phyloP scores from a whole-genome alignment of 35 echinoderm and acorn worm genomes.

The Eucidaris tribuloides region DNA sequence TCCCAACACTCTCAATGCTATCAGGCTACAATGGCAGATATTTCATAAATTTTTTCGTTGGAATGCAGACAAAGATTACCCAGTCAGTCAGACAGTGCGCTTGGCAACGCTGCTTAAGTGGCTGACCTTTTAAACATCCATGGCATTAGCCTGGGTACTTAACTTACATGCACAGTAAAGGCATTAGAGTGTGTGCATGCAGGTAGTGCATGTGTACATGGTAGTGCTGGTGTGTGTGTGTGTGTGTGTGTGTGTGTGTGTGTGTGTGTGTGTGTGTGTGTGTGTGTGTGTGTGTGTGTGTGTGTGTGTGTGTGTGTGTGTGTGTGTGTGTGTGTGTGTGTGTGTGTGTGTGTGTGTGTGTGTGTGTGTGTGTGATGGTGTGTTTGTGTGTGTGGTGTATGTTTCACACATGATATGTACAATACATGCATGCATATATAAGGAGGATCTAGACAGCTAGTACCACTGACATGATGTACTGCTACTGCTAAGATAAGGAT shows the following conservation, averaged over 20 bases:
- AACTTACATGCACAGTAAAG: slow-evolving; percentile 17
- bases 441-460: too few species aligned
- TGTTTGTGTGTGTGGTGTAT: too few species aligned
- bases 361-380: not conserved
- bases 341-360: slow-evolving; percentile 4
- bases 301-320: not conserved
- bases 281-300: not conserved
- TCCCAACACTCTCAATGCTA: too few species aligned
- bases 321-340: not conserved
- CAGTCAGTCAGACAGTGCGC: too few species aligned
- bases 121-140: slow-evolving; percentile 11
- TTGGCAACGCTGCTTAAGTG: slow-evolving; percentile 32
- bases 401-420: too few species aligned
- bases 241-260: not conserved
- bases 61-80: too few species aligned
- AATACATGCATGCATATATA: too few species aligned
- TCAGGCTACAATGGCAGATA: too few species aligned
- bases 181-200: not conserved
- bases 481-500: too few species aligned
- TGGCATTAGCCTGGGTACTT: slow-evolving; percentile 5
- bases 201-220: not conserved
- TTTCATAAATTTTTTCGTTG: too few species aligned
- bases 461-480: too few species aligned
- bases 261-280: slow-evolving; percentile 1
- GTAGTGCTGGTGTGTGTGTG: too few species aligned